phyloP scores from a whole-genome alignment of 1,140 invertebrate genomes.

The Hypothenemus hampei region DNA sequence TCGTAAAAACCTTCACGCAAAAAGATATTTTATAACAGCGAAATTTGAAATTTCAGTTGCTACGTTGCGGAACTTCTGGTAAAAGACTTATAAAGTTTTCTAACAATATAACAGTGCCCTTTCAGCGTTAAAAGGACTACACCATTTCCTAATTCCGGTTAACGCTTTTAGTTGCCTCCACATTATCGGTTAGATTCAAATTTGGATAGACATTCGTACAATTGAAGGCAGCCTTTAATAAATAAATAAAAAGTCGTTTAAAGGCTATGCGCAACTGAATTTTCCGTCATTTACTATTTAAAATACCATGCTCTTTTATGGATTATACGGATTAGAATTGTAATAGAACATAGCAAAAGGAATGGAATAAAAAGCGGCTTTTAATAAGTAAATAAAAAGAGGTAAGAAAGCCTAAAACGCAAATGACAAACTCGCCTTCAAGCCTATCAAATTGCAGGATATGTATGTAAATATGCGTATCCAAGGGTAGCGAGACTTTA shows the following conservation, averaged over 20 bases:
- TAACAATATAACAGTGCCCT: slow-evolving; percentile 30
- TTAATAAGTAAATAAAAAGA: not conserved
- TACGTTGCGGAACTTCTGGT: slow-evolving; percentile 24
- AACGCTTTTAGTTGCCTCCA: slow-evolving; percentile 26
- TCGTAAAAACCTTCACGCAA: not conserved
- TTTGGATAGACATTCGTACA: slow-evolving; percentile 15
- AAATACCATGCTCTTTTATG: too few species aligned
- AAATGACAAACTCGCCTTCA: slow-evolving; percentile 17
- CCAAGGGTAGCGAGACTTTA: slow-evolving; percentile 29
- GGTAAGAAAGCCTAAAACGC: slow-evolving; percentile 6
- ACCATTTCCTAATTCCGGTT: slow-evolving; percentile 27
- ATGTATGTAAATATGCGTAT: slow-evolving; percentile 43
- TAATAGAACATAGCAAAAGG: too few species aligned
- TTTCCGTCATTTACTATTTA: too few species aligned
- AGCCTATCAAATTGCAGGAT: slow-evolving; percentile 41
- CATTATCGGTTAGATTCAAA: slow-evolving; percentile 26
- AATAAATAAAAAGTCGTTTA: too few species aligned
- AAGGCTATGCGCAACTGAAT: too few species aligned
- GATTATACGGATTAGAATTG: too few species aligned
- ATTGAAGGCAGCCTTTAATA: too few species aligned
- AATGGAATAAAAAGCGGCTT: too few species aligned
- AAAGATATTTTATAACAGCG: too few species aligned
- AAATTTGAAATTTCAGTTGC: too few species aligned
- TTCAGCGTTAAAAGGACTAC: slow-evolving; percentile 28
- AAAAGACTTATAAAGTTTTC: slow-evolving; percentile 24